Evolutionary conservation across 2,113 vertebrate genomes (phyloP), one percentile per base, ranked within the genome.

Genomic region (Rhinolophus ferrumequinum): DNA sequence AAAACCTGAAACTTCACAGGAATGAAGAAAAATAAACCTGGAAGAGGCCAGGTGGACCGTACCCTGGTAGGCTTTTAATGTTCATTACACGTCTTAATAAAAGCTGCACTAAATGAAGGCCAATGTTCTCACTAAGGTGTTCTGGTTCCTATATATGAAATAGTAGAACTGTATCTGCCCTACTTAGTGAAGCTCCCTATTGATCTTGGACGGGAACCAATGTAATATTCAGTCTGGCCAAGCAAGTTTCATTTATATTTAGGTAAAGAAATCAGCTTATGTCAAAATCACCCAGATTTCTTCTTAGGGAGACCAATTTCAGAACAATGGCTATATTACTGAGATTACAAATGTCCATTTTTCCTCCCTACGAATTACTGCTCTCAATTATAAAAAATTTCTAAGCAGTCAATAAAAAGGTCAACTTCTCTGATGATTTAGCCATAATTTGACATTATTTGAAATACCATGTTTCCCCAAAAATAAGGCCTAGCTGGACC

Each of bases 361-460:
- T 24, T 7, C 4, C 1, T 56, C 35, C 24, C 19, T 50, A 44
- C 24, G 5, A 89, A 77, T 62, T 54, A 90, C 22, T 73, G 90
- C 1, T 84, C 16, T 81, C 10, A 16, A 66, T 76, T 90, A n/a
- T 41, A n/a, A n/a, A 88, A 60, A 19, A 47, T 22, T 85, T 76
- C 69, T 75, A 81, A 87, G 33, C 4, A 41, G 18, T 64, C 13
- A 94, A 83, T 33, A 52, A 35, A 67, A 73, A 66, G 33, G 30
- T 54, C 22, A 80, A 35, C 75, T 92, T 88, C 96, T 90, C 24
- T 92, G 9, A 83, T 26, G 33, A 41, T n/a, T 86, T 52, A 83
- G 54, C 2, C 41, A 91, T 14, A 82, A 19, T 72, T 96, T 91
- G 56, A 83, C 58, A 56, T 44, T 88, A 75, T 60, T 81, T 66